phyloP scores from a whole-genome alignment of 2,113 vertebrate species.

The Mormoops blainvillei region DNA sequence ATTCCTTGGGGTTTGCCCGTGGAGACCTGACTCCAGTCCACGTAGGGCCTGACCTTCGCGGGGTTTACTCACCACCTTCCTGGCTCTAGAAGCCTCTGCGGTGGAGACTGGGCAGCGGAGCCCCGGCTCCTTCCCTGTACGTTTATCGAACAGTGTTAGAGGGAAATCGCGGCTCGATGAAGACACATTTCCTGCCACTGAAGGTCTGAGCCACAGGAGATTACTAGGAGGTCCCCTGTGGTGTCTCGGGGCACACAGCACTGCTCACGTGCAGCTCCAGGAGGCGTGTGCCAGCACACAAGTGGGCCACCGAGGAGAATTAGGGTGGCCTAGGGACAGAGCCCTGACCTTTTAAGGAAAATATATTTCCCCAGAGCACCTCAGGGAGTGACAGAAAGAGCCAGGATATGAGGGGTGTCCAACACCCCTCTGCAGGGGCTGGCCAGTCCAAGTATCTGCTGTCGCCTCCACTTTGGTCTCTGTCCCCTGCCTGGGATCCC shows the following conservation, averaged over 20 bases:
- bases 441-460: neutral
- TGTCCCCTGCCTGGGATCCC: neutral
- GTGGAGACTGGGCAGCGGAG: neutral
- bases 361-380: neutral
- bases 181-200: neutral
- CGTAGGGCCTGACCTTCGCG: neutral
- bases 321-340: neutral
- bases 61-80: fast-evolving
- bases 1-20: neutral
- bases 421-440: neutral
- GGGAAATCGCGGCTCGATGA: neutral
- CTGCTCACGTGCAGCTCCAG: neutral
- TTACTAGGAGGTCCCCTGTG: neutral
- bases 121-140: fast-evolving
- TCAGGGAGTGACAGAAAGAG: neutral
- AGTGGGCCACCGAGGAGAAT: neutral
- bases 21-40: neutral
- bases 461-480: neutral
- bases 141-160: fast-evolving
- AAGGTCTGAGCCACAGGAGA: neutral
- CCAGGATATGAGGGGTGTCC: neutral
- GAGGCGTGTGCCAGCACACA: fast-evolving
- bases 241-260: fast-evolving
- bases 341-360: no score
- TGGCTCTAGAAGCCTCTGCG: neutral